Evolutionary conservation across 2,113 vertebrate genomes (phyloP), one percentile per base, ranked within the genome.

Genomic region (Hassar affinis): DNA sequence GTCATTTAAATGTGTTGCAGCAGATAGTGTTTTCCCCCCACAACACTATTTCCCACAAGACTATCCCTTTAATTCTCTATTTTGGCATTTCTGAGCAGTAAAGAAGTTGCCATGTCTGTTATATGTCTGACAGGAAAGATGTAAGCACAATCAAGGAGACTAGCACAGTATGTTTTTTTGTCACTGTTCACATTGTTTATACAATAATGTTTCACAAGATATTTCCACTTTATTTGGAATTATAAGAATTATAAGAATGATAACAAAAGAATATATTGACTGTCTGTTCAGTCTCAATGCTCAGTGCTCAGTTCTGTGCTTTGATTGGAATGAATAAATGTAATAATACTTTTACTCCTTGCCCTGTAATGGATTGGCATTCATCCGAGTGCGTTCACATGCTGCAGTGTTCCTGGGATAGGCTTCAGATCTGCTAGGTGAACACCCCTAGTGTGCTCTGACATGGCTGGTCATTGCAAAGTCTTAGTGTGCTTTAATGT

Each of bases 401-500:
- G 25, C 27, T 0, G 3, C 5, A 54, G 1, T 54, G 56, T 25
- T 57, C 56, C 56, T 25, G 20, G 56, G 56, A 25, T 8, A 57
- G 20, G 56, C 56, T 57, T 8, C 6, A 54, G 52, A 20, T 54
- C 52, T 2, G 18, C 52, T 20, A 54, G 52, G 52, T 54, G 20
- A n/a, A n/a, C 3, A 57, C 56, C 56, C 7, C 22, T 57, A 57
- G 22, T 22, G 25, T 25, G 20, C 45, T 42, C 30, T 54, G 61
- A 83, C 78, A 78, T 66, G 79, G 84, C 88, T 59, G 75, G 66
- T 3, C 17, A 52, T 56, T 54, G 59, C 51, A 76, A 15, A 18
- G 49, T 61, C 80, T 45, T 56, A 45, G 51, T 45, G 45, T 52
- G 84, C 91, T 95, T 94, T 95, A 92, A 95, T 92, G 93, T 92